Percentiles rank a stretch among this genome's conserved stretches.
These are phyloP conservation scores for Heteropelma amictum DNA, from an alignment of 2,888 invertebrate species.

Conservation along the genomic window DNA sequence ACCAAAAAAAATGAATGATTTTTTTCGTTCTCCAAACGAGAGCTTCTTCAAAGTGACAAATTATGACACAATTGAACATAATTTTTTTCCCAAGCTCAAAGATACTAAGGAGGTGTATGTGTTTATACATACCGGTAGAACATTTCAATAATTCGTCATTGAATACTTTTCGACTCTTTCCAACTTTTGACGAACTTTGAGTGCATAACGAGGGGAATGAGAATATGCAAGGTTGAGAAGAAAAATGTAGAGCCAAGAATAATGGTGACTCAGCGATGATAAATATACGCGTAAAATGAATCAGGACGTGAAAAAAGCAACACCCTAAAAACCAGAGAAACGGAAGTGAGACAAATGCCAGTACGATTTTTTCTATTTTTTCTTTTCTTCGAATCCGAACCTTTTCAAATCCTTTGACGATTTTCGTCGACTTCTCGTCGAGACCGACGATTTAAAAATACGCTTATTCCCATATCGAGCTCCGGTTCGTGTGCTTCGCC, in stretches of 20 bases:
- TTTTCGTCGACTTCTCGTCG: conserved; percentile 67
- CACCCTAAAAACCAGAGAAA: conserved; percentile 48
- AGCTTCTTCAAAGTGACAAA: no score
- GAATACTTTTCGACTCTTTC: background rate
- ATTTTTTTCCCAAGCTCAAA: no score
- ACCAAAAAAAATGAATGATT: no score
- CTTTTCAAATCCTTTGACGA: conserved; percentile 69
- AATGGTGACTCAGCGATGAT: conserved; percentile 28
- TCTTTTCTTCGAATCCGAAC: conserved; percentile 61
- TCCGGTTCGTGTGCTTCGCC: conserved; percentile 22
- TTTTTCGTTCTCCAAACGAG: no score
- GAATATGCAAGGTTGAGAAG: conserved; percentile 5
- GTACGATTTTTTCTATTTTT: no score
- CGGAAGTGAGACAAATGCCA: conserved; percentile 69
- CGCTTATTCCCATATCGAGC: conserved; percentile 26
- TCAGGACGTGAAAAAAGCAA: conserved; percentile 32
- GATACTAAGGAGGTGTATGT: no score
- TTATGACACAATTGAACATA: no score
- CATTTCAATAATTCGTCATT: background rate
- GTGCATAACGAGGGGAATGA: background rate
- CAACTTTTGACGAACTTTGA: background rate
- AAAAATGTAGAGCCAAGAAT: conserved; percentile 55
- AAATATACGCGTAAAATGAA: conserved; percentile 36
- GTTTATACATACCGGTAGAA: no score
- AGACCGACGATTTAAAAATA: conserved; percentile 71